Conservation (phyloP, 2,113 vertebrate species). For the Sylvietta virens region DNA sequence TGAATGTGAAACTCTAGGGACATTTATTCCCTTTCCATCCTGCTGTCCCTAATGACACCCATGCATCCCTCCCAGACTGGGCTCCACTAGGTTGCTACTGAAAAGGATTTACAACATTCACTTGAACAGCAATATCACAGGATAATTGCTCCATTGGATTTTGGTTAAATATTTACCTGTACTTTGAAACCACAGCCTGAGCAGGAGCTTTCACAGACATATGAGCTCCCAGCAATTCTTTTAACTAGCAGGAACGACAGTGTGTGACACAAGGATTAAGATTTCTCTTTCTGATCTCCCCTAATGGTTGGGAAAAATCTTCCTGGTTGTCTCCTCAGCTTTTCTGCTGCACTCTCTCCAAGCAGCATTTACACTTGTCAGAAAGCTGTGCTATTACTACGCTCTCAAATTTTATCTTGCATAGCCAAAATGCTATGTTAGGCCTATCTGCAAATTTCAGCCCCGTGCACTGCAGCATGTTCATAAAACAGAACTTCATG, state of each 20-base stretch:
- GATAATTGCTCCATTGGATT: neutral
- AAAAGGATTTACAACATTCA: neutral
- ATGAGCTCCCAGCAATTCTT: neutral
- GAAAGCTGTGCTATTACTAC: slow-evolving; percentile 12
- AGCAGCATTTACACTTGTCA: slow-evolving; percentile 36
- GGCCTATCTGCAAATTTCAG: slow-evolving; percentile 33
- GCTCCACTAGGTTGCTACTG: neutral
- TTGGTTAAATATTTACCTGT: slow-evolving; percentile 3
- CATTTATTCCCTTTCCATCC: neutral
- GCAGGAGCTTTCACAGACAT: neutral
- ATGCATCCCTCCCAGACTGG: neutral
- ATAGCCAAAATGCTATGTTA: slow-evolving; percentile 57
- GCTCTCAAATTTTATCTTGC: slow-evolving; percentile 64
- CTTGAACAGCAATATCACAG: neutral
- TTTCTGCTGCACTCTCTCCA: neutral
- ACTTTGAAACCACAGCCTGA: neutral
- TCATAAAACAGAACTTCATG: slow-evolving; percentile 56
- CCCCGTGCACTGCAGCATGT: neutral
- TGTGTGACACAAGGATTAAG: neutral
- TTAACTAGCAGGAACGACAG: neutral
- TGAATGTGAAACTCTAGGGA: neutral
- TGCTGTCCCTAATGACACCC: neutral
- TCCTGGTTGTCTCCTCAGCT: neutral
- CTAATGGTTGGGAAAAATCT: neutral
- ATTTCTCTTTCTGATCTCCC: neutral